phyloP scores from a whole-genome alignment of 2,888 invertebrate genomes.

The Muschampia staudingeri region DNA sequence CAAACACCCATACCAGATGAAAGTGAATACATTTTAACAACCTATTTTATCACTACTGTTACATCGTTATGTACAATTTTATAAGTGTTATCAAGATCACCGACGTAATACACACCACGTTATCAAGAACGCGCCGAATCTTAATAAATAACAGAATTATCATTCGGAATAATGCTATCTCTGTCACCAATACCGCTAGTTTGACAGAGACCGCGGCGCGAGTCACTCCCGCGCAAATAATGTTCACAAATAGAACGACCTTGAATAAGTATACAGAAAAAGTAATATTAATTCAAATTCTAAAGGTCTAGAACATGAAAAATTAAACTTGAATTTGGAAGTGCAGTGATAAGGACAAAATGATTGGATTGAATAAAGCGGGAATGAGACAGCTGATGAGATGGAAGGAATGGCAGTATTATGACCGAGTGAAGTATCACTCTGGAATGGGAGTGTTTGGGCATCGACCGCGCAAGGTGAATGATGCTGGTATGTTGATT shows the following conservation, averaged over 20 bases:
- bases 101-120: slow-evolving; percentile 4
- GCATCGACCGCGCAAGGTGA: slow-evolving; percentile 86
- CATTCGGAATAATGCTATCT: slow-evolving; percentile 62
- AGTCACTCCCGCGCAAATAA: slow-evolving; percentile 80
- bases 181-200: slow-evolving; percentile 73
- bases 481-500: slow-evolving; percentile 80
- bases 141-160: slow-evolving; percentile 61
- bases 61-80: background rate
- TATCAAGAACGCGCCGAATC: slow-evolving; percentile 39
- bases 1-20: background rate
- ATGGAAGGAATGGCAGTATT: slow-evolving; percentile 75
- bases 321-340: slow-evolving; percentile 45
- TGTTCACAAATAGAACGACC: slow-evolving; percentile 74
- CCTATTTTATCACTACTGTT: background rate
- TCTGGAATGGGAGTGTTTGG: slow-evolving; percentile 92
- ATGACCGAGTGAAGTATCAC: slow-evolving; percentile 85
- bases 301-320: slow-evolving; percentile 66
- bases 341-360: slow-evolving; percentile 70
- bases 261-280: slow-evolving; percentile 69
- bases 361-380: slow-evolving; percentile 79
- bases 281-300: slow-evolving; percentile 44
- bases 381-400: slow-evolving; percentile 77
- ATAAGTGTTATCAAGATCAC: slow-evolving; percentile 30
- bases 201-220: slow-evolving; percentile 67
- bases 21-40: background rate